These are phyloP conservation scores for Cyprinella venusta DNA, from an alignment of 2,797 vertebrate genomes.

Conservation along the genomic window DNA sequence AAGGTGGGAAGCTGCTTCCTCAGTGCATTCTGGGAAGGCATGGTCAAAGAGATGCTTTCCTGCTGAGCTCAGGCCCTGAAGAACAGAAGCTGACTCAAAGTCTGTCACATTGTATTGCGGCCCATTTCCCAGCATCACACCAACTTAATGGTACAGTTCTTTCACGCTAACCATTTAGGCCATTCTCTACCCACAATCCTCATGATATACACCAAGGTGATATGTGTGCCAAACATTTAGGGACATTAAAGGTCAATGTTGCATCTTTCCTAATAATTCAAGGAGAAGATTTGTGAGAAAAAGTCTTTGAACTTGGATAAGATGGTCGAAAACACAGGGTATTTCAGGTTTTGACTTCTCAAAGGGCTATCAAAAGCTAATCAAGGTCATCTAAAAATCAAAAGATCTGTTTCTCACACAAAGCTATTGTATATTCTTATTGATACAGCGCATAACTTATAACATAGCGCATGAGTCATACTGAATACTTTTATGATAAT, in stretches of 20 bases:
- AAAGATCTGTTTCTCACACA: not conserved
- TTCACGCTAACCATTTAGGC: not conserved
- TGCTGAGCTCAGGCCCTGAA: conserved; percentile 50
- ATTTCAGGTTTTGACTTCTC: not conserved
- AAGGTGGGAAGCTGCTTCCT: conserved; percentile 40
- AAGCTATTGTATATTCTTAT: not conserved
- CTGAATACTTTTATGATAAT: not conserved
- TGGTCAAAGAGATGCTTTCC: conserved; percentile 46
- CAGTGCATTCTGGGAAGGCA: conserved; percentile 51
- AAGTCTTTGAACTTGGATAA: not conserved
- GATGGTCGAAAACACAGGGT: not conserved
- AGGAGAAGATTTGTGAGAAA: conserved; percentile 1
- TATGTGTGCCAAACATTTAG: conserved; percentile 27
- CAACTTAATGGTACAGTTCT: conserved; percentile 13
- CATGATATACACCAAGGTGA: conserved; percentile 2
- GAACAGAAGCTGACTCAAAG: conserved; percentile 56
- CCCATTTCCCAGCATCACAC: conserved; percentile 34
- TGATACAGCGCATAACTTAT: not conserved
- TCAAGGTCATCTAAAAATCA: not conserved
- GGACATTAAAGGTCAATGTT: conserved; percentile 48
- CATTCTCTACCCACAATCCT: not conserved
- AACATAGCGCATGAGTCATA: not conserved
- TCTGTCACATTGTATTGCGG: conserved; percentile 57
- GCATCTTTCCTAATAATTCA: conserved; percentile 22
- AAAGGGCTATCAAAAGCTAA: not conserved